Conservation (phyloP, 2,797 vertebrate species). For the Echiichthys vipera region DNA sequence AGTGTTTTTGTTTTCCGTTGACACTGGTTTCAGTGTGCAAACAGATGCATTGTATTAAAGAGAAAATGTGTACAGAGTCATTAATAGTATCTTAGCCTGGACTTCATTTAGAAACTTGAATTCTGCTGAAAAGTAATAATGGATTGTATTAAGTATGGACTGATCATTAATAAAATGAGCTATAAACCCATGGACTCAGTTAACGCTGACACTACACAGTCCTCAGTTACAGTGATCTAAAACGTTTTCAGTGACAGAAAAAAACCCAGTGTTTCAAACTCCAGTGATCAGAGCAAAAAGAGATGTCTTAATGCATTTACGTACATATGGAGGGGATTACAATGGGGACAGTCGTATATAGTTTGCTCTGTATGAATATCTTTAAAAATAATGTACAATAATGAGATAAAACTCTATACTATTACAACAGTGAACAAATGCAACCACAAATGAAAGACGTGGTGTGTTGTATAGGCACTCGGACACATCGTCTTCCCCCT, state of each 20-base stretch:
- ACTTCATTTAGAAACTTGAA: conserved; percentile 29
- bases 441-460: conserved; percentile 40
- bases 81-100: conserved; percentile 26
- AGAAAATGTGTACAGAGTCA: conserved; percentile 23
- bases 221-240: conserved; percentile 53
- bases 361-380: conserved; percentile 59
- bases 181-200: conserved; percentile 32
- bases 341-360: conserved; percentile 47
- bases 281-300: conserved; percentile 67
- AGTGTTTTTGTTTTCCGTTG: conserved; percentile 51
- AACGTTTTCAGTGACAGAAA: conserved; percentile 59
- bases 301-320: conserved; percentile 65
- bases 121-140: conserved; percentile 31
- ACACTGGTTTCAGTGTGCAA: conserved; percentile 53
- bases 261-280: conserved; percentile 55
- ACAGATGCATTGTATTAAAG: conserved; percentile 30
- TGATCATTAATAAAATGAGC: conserved; percentile 50
- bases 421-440: conserved; percentile 53
- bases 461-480: conserved; percentile 55
- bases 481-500: conserved; percentile 64
- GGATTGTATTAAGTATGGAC: conserved; percentile 50
- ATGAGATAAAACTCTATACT: conserved; percentile 47
- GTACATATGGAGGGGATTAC: conserved; percentile 48
- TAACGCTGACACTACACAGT: conserved; percentile 53
- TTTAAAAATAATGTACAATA: conserved; percentile 74